Percentiles rank a stretch among this genome's conserved stretches.
These are phyloP conservation scores for Entomyzon cyanotis DNA, from an alignment of 2,113 vertebrate species.

Conservation along the genomic window DNA sequence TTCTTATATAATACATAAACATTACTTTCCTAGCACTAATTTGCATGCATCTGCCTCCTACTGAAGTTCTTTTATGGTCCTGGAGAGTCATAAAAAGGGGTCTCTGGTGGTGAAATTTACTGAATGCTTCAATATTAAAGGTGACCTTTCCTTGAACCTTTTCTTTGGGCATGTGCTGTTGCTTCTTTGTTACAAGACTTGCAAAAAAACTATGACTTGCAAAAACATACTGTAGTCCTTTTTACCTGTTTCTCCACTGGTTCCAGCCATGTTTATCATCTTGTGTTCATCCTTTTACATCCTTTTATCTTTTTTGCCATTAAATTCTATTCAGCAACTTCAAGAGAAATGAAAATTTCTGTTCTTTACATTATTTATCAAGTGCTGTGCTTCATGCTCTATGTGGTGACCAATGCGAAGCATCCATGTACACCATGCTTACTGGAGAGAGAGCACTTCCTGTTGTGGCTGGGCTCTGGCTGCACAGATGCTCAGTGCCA, in stretches of 20 bases:
- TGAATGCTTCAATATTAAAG: neutral
- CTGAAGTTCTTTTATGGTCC: neutral
- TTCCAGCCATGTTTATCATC: neutral
- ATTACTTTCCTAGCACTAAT: neutral
- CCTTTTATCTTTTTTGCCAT: neutral
- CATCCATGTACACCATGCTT: fast-evolving
- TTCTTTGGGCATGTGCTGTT: neutral
- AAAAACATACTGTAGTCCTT: neutral
- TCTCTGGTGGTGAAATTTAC: neutral
- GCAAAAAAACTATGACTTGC: neutral
- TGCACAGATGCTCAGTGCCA: neutral
- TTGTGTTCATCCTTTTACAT: neutral
- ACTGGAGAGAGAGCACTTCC: neutral
- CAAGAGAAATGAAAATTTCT: neutral
- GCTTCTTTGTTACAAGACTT: neutral
- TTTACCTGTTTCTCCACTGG: neutral
- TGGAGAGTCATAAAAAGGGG: neutral
- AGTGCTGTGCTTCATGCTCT: neutral
- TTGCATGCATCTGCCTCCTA: neutral
- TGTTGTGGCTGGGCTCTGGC: neutral
- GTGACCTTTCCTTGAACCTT: neutral
- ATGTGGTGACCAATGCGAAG: neutral
- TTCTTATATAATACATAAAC: neutral
- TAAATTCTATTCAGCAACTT: neutral
- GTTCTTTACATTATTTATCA: neutral